These are phyloP conservation scores for Leptodactylus fuscus DNA, from an alignment of 2,113 vertebrate genomes.

Conservation along the genomic window DNA sequence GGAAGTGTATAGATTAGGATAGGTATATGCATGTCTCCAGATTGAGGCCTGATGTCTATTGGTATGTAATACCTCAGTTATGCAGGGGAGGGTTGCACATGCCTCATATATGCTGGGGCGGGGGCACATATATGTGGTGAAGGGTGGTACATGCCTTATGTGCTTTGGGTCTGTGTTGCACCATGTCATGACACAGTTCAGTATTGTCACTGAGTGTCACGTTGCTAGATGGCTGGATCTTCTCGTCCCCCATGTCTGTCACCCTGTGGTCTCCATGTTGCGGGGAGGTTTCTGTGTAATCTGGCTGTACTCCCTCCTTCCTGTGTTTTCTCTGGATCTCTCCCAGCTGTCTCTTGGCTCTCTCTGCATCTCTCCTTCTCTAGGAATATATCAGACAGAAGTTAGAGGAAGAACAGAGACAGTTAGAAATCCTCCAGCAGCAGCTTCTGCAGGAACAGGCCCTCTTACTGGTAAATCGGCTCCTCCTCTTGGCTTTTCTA, in stretches of 20 bases:
- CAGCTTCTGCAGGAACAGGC: constrained; percentile 95
- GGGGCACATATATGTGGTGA: background rate
- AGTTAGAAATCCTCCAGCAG: constrained; percentile 94
- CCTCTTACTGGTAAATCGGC: constrained; percentile 86
- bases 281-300: constrained; percentile 19
- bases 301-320: constrained; percentile 10
- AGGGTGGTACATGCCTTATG: background rate
- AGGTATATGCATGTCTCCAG: no score
- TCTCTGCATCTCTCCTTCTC: constrained; percentile 62
- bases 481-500: background rate
- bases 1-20: no score
- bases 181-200: background rate
- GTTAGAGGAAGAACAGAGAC: constrained; percentile 92
- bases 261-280: background rate
- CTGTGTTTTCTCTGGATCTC: constrained; percentile 23
- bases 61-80: no score
- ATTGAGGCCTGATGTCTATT: no score
- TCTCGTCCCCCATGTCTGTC: background rate
- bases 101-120: background rate
- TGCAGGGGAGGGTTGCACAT: background rate
- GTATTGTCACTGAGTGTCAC: background rate
- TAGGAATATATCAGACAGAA: constrained; percentile 94
- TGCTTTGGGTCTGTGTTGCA: background rate
- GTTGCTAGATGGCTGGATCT: background rate
- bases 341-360: constrained; percentile 16